Evolutionary conservation across 2,113 vertebrate species (phyloP).

Genomic region (mouse (Mus musculus)): GRCm39 chrX:21306501-21307000

Average conservation of each 20-base stretch:
- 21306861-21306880: background rate
- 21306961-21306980: background rate
- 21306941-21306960: constrained; percentile 1
- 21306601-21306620: too few relatives aligned
- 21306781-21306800: constrained; percentile 34
- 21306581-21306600: too few relatives aligned
- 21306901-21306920: background rate
- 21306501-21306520: too few relatives aligned
- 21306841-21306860: constrained; percentile 9
- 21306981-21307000: background rate
- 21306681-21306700: too few relatives aligned
- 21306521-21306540: too few relatives aligned
- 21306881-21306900: background rate
- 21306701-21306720: background rate
- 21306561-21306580: too few relatives aligned
- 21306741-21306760: background rate
- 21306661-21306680: background rate
- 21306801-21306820: constrained; percentile 33
- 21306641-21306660: too few relatives aligned
- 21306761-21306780: background rate
- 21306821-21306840: constrained; percentile 12
- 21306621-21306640: background rate
- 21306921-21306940: background rate
- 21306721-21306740: constrained; percentile 31
- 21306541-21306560: too few relatives aligned